Conservation (phyloP, 2,888 invertebrate species). For the Lordiphosa andalusiaca region DNA sequence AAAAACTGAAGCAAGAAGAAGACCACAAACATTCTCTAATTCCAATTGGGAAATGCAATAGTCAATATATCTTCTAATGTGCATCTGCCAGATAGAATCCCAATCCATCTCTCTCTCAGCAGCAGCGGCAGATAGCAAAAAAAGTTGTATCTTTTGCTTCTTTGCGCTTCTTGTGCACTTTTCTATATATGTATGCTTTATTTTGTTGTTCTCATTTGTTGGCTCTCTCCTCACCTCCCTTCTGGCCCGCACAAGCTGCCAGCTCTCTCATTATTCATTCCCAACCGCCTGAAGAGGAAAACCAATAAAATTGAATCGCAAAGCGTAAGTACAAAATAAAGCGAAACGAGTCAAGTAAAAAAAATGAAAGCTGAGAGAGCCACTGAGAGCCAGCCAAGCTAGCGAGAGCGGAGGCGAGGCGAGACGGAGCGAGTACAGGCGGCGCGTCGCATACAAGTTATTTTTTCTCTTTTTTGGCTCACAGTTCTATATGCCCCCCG, state of each 20-base stretch:
- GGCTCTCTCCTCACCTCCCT: constrained; percentile 48
- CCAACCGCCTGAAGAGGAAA: constrained; percentile 76
- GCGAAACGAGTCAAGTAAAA: constrained; percentile 64
- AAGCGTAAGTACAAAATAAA: constrained; percentile 74
- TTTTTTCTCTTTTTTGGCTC: constrained; percentile 57
- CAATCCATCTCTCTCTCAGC: constrained; percentile 48
- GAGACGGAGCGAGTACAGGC: constrained; percentile 58
- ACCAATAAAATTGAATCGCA: constrained; percentile 75
- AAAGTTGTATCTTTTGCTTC: constrained; percentile 57
- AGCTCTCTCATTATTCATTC: constrained; percentile 71
- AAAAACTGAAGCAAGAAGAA: constrained; percentile 7
- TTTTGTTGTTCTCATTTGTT: constrained; percentile 53
- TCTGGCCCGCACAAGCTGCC: constrained; percentile 25
- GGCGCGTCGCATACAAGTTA: constrained; percentile 67
- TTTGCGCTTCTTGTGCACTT: constrained; percentile 68
- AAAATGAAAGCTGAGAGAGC: constrained; percentile 68
- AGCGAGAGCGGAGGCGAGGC: constrained; percentile 5
- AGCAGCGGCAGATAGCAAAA: constrained; percentile 42
- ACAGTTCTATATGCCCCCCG: constrained; percentile 48
- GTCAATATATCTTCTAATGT: constrained; percentile 44
- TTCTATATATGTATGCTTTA: constrained; percentile 55
- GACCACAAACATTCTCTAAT: constrained; percentile 26
- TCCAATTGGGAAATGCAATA: constrained; percentile 40
- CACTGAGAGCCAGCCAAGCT: constrained; percentile 13
- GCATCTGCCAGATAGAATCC: constrained; percentile 62